phyloP scores from a whole-genome alignment of 2,113 vertebrate species.

The Myocastor coypus region DNA sequence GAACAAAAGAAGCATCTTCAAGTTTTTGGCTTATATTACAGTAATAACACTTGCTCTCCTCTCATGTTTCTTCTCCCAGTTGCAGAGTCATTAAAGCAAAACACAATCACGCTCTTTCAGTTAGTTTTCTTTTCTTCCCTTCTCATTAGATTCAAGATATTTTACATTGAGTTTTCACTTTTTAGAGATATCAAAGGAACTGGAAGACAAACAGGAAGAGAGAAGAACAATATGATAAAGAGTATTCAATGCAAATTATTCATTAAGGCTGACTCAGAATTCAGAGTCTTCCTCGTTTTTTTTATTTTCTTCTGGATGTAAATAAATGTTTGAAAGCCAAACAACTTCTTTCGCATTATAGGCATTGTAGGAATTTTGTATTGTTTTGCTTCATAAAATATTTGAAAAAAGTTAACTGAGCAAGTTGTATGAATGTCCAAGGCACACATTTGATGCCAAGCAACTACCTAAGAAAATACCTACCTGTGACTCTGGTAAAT shows the following conservation, averaged over 20 bases:
- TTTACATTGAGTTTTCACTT: neutral
- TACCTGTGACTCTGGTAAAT: neutral
- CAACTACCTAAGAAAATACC: neutral
- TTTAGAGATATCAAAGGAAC: neutral
- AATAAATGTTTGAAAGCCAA: constrained; percentile 4
- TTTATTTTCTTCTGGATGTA: neutral
- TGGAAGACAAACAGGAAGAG: neutral
- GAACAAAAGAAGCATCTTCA: neutral
- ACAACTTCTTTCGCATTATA: neutral
- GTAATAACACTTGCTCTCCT: neutral
- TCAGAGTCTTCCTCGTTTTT: neutral
- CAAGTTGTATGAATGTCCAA: neutral
- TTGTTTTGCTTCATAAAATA: neutral
- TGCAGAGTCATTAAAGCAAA: neutral
- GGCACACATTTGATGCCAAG: neutral
- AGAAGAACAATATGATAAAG: neutral
- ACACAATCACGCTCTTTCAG: neutral
- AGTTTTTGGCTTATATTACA: neutral
- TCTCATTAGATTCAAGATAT: neutral
- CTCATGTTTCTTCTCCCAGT: neutral
- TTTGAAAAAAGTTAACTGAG: neutral
- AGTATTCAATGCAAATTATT: neutral
- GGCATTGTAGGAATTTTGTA: neutral
- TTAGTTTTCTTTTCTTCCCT: neutral
- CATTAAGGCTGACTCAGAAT: neutral